Conservation (phyloP, 2,113 vertebrate species). For the Sturnira hondurensis region DNA sequence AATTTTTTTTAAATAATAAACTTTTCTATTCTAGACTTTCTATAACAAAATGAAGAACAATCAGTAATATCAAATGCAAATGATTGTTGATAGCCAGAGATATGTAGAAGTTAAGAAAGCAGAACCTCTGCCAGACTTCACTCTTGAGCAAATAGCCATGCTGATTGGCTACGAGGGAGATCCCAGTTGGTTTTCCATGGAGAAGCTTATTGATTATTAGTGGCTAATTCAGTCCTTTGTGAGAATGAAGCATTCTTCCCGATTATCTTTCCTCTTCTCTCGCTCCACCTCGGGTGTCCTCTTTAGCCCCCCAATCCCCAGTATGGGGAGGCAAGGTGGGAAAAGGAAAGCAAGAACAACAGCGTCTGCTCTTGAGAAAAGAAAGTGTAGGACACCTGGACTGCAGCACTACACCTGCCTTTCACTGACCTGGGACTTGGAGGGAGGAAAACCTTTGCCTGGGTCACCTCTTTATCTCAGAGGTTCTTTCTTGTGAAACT, state of each 20-base stretch:
- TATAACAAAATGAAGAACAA: neutral
- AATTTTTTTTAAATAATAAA: neutral
- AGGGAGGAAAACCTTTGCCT: neutral
- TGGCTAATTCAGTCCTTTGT: neutral
- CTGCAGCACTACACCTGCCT: neutral
- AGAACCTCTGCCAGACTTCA: neutral
- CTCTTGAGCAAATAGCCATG: neutral
- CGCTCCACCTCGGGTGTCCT: neutral
- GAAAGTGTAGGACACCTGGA: neutral
- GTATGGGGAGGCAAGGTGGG: neutral
- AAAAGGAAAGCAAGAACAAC: neutral
- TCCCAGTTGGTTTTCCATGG: neutral
- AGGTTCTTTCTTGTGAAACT: neutral
- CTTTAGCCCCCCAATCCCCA: neutral
- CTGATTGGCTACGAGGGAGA: neutral
- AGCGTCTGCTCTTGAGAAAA: neutral
- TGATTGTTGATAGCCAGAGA: neutral
- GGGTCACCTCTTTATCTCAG: neutral
- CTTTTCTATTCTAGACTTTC: neutral
- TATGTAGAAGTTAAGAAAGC: neutral
- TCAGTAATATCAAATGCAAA: neutral
- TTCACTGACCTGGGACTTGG: neutral
- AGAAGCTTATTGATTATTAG: neutral
- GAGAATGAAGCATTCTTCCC: neutral
- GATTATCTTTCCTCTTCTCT: neutral